Conservation (phyloP, 2,113 vertebrate genomes). For the Plecotus auritus region DNA sequence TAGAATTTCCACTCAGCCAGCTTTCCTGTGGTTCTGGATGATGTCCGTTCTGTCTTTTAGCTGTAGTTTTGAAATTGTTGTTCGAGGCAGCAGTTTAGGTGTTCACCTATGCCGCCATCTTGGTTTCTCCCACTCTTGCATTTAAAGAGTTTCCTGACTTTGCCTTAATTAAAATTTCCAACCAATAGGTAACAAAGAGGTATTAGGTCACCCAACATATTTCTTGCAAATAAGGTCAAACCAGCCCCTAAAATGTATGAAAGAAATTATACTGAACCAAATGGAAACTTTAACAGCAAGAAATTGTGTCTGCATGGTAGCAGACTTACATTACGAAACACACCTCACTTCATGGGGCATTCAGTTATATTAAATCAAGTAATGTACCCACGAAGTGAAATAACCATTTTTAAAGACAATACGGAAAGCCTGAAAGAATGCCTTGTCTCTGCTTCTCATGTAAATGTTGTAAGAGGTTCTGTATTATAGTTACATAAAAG, state of each 20-base stretch:
- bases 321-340: not conserved
- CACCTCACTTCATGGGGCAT: not conserved
- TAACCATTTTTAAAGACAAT: not conserved
- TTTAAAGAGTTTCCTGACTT: conserved; percentile 18
- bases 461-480: not conserved
- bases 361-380: conserved; percentile 15
- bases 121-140: not conserved
- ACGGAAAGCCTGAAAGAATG: not conserved
- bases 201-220: conserved; percentile 12
- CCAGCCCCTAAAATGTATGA: not conserved
- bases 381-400: not conserved
- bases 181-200: conserved; percentile 33
- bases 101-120: no score
- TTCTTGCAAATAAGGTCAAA: conserved; percentile 2
- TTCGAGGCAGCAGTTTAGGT: no score
- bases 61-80: no score
- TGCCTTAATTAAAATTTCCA: conserved; percentile 34
- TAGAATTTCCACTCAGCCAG: no score
- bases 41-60: no score
- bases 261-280: conserved; percentile 34
- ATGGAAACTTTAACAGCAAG: conserved; percentile 19
- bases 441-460: not conserved
- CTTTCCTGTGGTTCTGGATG: no score
- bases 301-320: not conserved
- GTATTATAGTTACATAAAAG: not conserved